Evolutionary conservation across 2,797 vertebrate species (phyloP).

Genomic region (Pangasius larnaudii): DNA sequence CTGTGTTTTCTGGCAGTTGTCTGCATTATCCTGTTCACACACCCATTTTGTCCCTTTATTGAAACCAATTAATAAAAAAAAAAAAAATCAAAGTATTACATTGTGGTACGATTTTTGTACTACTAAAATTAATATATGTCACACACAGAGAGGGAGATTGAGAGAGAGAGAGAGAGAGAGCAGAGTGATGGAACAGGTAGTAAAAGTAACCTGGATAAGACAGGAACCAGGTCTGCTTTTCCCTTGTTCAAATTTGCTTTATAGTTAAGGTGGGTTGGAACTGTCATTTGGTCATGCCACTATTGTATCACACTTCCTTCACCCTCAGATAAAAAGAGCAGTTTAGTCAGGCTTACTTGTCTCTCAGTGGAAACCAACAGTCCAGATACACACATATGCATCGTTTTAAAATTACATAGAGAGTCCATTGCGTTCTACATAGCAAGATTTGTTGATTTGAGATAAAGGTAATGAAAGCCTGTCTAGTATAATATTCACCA

Average conservation of each 20-base stretch:
- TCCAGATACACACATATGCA: not conserved
- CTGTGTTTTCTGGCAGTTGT: slow-evolving; percentile 99
- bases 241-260: not conserved
- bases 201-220: not conserved
- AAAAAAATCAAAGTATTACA: slow-evolving; percentile 69
- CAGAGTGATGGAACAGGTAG: not conserved
- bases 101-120: slow-evolving; percentile 50
- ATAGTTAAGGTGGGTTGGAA: not conserved
- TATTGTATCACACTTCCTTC: slow-evolving; percentile 33
- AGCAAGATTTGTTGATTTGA: slow-evolving; percentile 2
- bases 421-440: slow-evolving; percentile 20
- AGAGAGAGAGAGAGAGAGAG: not conserved
- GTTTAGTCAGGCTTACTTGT: slow-evolving; percentile 13
- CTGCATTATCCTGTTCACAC: slow-evolving; percentile 99
- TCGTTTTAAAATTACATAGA: not conserved
- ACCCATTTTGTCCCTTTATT: slow-evolving; percentile 99
- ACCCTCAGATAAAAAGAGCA: slow-evolving; percentile 1
- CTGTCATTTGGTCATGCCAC: not conserved
- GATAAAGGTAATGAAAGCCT: not conserved
- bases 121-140: not conserved
- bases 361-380: not conserved
- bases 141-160: not conserved
- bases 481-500: not conserved
- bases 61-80: slow-evolving; percentile 89
- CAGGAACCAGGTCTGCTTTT: not conserved